Percentiles rank a stretch among this genome's conserved stretches.
phyloP scores from a whole-genome alignment of 2,113 vertebrate species.

The Dermatemys mawii region DNA sequence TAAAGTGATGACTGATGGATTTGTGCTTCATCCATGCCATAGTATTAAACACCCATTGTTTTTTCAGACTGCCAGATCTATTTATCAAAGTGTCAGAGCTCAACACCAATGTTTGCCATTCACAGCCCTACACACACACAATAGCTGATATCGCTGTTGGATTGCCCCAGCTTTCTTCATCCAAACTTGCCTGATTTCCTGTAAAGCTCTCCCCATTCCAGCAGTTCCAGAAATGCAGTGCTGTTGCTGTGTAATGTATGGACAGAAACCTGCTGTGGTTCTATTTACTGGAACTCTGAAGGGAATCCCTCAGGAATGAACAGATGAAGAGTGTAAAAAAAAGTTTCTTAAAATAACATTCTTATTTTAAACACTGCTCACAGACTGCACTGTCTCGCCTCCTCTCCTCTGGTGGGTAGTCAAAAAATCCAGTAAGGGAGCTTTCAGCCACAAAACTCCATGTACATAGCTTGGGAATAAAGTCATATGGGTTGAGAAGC shows the following conservation, averaged over 20 bases:
- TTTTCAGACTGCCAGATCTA: neutral
- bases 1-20: neutral
- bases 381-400: neutral
- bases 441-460: neutral
- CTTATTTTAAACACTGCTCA: conserved; percentile 54
- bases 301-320: conserved; percentile 68
- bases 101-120: neutral
- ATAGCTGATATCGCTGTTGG: neutral
- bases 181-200: neutral
- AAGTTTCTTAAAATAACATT: conserved; percentile 48
- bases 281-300: conserved; percentile 42
- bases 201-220: neutral
- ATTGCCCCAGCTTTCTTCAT: neutral
- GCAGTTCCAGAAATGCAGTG: neutral
- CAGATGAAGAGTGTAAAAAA: neutral
- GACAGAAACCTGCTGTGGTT: neutral
- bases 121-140: neutral
- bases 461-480: neutral
- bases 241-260: neutral
- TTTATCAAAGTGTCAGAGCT: neutral
- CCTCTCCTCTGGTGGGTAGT: neutral
- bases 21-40: fast-evolving
- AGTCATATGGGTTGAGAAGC: conserved; percentile 24
- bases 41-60: neutral
- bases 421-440: neutral